Conservation (phyloP, 2,888 invertebrate species). For the Megaustenia siamemsis region DNA sequence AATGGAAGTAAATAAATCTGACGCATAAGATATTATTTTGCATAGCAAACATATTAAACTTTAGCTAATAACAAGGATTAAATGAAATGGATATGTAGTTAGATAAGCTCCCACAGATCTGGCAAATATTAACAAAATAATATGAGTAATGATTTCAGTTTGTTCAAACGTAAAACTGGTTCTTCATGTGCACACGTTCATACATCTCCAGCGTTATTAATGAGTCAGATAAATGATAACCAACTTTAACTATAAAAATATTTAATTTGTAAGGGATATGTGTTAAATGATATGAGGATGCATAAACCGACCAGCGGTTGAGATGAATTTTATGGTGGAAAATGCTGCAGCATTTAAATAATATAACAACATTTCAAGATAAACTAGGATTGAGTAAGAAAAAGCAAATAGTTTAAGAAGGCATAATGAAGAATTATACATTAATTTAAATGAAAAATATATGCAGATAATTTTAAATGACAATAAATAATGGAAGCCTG, state of each 20-base stretch:
- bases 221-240: neutral
- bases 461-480: too few species aligned
- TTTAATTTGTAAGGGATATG: neutral
- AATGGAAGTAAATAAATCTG: too few species aligned
- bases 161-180: neutral
- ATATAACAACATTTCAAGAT: neutral
- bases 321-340: neutral
- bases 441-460: too few species aligned
- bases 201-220: neutral
- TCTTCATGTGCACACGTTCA: neutral
- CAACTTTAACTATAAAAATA: neutral
- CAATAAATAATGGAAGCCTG: neutral
- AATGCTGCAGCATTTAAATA: neutral
- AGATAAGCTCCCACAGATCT: too few species aligned
- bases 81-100: too few species aligned
- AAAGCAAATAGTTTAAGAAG: neutral
- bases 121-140: neutral
- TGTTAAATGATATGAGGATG: constrained; percentile 16
- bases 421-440: too few species aligned
- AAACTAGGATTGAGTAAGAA: neutral
- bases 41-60: too few species aligned
- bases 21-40: too few species aligned
- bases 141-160: neutral
- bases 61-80: too few species aligned
- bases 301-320: neutral